A percentile compares a stretch with the other conserved stretches of the same genome.
phyloP scores from a whole-genome alignment of 2,797 vertebrate species.

The Cossypha heuglini region DNA sequence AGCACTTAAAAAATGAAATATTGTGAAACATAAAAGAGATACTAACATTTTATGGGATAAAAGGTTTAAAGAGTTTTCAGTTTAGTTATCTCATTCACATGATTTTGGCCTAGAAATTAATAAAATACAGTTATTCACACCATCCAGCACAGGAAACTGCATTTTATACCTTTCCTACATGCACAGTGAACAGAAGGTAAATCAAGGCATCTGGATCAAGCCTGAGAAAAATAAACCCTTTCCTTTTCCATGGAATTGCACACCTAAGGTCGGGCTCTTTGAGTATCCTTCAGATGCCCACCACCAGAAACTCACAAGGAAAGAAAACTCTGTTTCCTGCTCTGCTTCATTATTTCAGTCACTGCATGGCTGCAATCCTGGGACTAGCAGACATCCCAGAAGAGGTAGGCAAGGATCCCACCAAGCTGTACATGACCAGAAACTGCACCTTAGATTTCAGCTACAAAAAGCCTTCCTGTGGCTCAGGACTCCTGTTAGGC shows the following conservation, averaged over 20 bases:
- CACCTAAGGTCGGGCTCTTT: rapidly evolving
- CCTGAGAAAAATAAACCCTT: not conserved
- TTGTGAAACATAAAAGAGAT: not conserved
- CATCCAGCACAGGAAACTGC: not conserved
- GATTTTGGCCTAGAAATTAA: not conserved
- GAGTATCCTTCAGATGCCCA: not conserved
- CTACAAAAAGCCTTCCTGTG: not conserved
- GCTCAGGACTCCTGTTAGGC: not conserved
- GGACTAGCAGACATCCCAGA: not conserved
- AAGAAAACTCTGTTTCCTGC: not conserved
- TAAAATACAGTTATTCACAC: not conserved
- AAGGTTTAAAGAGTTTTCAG: not conserved
- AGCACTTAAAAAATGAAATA: not conserved
- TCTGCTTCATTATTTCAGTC: not conserved
- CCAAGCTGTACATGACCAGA: not conserved
- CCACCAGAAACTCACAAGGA: not conserved
- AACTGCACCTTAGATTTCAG: not conserved
- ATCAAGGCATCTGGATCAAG: not conserved
- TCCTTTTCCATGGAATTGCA: not conserved
- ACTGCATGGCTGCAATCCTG: not conserved
- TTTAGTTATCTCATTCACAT: not conserved
- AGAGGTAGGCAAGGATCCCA: not conserved
- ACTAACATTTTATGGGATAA: not conserved
- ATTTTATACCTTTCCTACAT: not conserved
- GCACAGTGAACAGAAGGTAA: not conserved